Evolutionary conservation across 1,140 invertebrate species (phyloP).

Genomic region (Andrena cerasifolii): DNA sequence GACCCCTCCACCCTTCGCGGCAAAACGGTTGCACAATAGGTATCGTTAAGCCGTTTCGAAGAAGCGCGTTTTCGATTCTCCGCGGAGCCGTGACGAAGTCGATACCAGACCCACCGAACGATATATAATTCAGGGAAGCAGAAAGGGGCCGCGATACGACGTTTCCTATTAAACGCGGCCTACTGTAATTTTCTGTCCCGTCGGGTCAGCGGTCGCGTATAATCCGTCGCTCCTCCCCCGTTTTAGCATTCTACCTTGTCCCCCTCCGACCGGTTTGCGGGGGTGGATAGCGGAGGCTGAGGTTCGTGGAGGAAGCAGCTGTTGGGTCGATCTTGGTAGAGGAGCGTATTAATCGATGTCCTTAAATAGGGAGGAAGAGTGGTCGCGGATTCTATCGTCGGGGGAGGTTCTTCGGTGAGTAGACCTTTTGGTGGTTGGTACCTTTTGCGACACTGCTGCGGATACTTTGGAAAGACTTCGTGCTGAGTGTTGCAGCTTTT

Average conservation of each 20-base stretch:
- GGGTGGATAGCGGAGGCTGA: background rate
- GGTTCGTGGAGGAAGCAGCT: background rate
- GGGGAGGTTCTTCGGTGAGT: no score
- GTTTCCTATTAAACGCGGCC: constrained; percentile 56
- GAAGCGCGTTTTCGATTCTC: constrained; percentile 46
- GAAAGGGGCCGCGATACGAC: constrained; percentile 31
- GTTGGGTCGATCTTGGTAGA: no score
- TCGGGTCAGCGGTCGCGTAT: constrained; percentile 44
- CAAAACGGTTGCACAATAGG: constrained; percentile 59
- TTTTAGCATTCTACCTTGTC: constrained; percentile 44
- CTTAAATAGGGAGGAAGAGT: no score
- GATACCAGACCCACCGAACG: constrained; percentile 47
- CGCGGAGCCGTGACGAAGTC: constrained; percentile 38
- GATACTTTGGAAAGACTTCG: no score
- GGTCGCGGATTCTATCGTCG: no score
- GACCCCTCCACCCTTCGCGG: no score
- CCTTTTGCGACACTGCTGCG: no score
- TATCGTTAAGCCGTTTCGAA: constrained; percentile 38
- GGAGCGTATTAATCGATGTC: no score
- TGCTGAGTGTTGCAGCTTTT: no score
- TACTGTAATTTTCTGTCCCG: constrained; percentile 47
- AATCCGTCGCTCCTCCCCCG: constrained; percentile 15
- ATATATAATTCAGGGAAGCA: constrained; percentile 25
- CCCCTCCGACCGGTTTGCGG: constrained; percentile 19
- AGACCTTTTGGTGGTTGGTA: no score